Percentiles rank a stretch among this genome's conserved stretches.
Conservation (phyloP, 2,888 invertebrate genomes). For the Slavum lentiscoides region DNA sequence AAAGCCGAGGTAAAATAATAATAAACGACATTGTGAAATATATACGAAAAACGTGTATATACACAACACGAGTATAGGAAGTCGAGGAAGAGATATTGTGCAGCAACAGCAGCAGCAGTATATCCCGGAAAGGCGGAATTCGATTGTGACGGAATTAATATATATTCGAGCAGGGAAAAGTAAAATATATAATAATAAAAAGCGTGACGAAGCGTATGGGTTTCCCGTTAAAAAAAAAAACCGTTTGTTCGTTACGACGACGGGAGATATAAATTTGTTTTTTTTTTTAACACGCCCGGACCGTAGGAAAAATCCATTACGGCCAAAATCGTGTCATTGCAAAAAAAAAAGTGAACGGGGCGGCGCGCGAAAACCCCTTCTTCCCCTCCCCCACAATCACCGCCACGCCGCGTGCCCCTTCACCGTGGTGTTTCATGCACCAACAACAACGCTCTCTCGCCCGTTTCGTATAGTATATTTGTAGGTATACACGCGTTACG, state of each 20-base stretch:
- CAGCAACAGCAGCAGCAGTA: too few relatives aligned
- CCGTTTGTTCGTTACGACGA: conserved; percentile 9
- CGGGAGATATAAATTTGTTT: conserved; percentile 6
- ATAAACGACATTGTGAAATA: too few relatives aligned
- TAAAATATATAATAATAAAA: conserved; percentile 10
- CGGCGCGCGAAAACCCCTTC: conserved; percentile 19
- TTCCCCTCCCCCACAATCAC: neutral
- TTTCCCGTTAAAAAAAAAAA: conserved; percentile 9
- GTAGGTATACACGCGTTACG: conserved; percentile 23
- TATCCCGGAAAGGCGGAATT: neutral
- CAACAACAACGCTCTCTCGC: conserved; percentile 3
- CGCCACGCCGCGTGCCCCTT: neutral
- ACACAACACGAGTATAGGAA: too few relatives aligned
- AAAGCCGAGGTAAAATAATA: too few relatives aligned
- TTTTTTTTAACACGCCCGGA: conserved; percentile 28
- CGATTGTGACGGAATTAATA: conserved; percentile 17
- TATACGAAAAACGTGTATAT: too few relatives aligned
- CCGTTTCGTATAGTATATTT: neutral
- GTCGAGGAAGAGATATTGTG: neutral
- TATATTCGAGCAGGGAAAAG: conserved; percentile 19
- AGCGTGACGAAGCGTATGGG: conserved; percentile 17
- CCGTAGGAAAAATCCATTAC: conserved; percentile 68
- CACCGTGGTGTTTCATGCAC: conserved; percentile 12
- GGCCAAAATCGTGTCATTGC: conserved; percentile 83
- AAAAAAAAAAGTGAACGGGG: conserved; percentile 46